Evolutionary conservation across 2,888 invertebrate species (phyloP), one percentile per base, ranked within the genome.

Genomic region (Conchocele bisecta): DNA sequence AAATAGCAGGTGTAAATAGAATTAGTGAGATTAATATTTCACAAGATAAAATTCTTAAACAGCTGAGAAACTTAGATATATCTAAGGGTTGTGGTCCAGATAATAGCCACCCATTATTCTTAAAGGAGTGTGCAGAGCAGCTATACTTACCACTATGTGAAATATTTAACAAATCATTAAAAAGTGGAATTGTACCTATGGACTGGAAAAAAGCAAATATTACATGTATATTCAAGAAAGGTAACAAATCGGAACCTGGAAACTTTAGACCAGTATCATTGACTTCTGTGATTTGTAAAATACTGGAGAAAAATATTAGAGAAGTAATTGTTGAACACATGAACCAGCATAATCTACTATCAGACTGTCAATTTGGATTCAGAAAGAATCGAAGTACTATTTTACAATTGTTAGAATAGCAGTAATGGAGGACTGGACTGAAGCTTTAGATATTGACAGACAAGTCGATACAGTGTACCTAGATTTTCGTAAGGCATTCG

Each of bases 401-500:
- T 31, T n/a, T 50, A 4, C 37, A 60, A 29, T 31, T 60, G 7
- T 33, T 50, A n/a, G n/a, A n/a, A n/a, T n/a, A 39, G 22, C 35
- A 13, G 48, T 60, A 2, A 20, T 60, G 26, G 37, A 60, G 11
- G 50, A 60, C 1, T 50, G 48, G 50, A 37, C 51, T 2, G 28
- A 60, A n/a, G 37, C 26, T 11, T 28, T 60, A 28, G 60, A 60
- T 15, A 33, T 37, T 17, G 28, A 29, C 15, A 28, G 3, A 9
- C 41, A 37, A 22, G 39, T 60, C 17, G 50, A 60, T 24, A 37
- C 26, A 13, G 50, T 60, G 3, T 60, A 60, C 26, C 28, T 60
- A 24, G 60, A 60, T 60, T 60, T 60, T 20, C 3, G 17, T 2
- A 60, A 60, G 20, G 60, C 60, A 3, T 60, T 60, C 26, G 61